phyloP scores from a whole-genome alignment of 2,797 vertebrate genomes.

The Taenioides sp. region DNA sequence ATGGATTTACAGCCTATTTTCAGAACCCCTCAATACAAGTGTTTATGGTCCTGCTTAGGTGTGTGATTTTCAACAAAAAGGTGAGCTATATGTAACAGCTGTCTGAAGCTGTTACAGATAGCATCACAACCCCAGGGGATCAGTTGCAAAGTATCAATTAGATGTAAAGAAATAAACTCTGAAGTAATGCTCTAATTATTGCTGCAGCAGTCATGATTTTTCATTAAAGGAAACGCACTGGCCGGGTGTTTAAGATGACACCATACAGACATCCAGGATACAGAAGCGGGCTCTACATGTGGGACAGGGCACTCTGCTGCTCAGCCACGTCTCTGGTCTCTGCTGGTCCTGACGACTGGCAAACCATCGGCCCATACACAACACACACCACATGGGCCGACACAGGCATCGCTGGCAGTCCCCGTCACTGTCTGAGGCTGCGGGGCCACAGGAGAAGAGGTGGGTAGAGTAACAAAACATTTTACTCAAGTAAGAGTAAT shows the following conservation, averaged over 20 bases:
- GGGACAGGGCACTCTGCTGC: slow-evolving; percentile 91
- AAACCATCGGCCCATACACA: slow-evolving; percentile 95
- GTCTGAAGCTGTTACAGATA: no score
- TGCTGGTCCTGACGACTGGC: slow-evolving; percentile 94
- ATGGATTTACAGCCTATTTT: no score
- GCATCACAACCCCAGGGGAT: no score
- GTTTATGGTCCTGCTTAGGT: no score
- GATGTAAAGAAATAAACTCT: neutral
- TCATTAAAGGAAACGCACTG: neutral
- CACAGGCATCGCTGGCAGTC: slow-evolving; percentile 91
- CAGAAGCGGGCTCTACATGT: slow-evolving; percentile 93
- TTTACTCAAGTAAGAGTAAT: no score
- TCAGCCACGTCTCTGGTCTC: slow-evolving; percentile 91
- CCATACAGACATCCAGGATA: slow-evolving; percentile 87
- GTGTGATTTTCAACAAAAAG: no score
- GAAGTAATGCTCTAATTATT: neutral
- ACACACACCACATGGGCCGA: slow-evolving; percentile 96
- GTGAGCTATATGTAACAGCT: no score
- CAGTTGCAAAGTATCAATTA: no score
- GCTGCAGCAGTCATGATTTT: neutral
- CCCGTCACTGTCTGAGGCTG: slow-evolving; percentile 50
- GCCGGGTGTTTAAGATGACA: slow-evolving; percentile 35
- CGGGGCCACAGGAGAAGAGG: neutral
- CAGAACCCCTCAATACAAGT: no score
- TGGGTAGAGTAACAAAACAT: no score